Evolutionary conservation across 2,113 vertebrate genomes (phyloP).

Genomic region (Rhinopomastus cyanomelas): DNA sequence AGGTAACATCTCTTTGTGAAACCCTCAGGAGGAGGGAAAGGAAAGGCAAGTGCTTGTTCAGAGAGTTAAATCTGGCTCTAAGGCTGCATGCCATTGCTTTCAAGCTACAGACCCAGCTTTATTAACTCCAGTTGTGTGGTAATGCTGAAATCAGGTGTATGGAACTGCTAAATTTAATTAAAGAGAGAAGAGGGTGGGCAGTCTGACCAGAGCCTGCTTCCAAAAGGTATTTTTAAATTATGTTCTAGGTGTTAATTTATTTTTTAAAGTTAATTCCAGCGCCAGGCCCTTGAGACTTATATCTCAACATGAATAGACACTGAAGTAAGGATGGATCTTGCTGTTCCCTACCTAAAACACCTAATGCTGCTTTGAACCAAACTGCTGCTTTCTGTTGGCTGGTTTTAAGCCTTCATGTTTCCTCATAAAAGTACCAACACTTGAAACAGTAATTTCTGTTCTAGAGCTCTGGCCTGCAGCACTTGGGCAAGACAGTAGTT

Average conservation of each 20-base stretch:
- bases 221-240: neutral
- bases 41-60: neutral
- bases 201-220: neutral
- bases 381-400: neutral
- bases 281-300: neutral
- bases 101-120: neutral
- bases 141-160: neutral
- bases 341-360: neutral
- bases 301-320: neutral
- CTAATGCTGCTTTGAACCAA: neutral
- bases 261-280: neutral
- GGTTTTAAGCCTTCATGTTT: neutral
- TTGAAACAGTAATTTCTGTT: neutral
- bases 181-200: neutral
- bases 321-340: neutral
- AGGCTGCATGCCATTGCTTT: neutral
- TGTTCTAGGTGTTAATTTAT: neutral
- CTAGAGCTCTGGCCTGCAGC: neutral
- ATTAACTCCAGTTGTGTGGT: neutral
- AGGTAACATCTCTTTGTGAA: constrained; percentile 60
- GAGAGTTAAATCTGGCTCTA: neutral
- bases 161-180: neutral
- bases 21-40: neutral
- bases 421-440: neutral
- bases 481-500: neutral